Evolutionary conservation across 2,113 vertebrate genomes (phyloP), one percentile per base, ranked within the genome.

Genomic region (Tetrao urogallus): DNA sequence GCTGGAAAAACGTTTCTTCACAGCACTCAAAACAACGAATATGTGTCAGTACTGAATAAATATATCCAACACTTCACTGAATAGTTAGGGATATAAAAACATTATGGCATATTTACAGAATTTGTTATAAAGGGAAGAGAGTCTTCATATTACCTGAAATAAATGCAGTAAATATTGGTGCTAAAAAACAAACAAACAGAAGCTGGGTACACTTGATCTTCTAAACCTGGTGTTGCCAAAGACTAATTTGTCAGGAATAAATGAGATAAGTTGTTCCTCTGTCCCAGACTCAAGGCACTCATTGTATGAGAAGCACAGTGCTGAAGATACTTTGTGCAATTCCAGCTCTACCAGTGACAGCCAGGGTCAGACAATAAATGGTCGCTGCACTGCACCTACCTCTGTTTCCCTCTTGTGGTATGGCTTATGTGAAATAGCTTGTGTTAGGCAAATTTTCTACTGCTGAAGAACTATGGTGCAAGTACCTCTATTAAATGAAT

Each of bases 31-130:
- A 73, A 71, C 77, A 34, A 48, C 21, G 65, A 45, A 48, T 45
- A 12, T 0, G 0, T 4, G 17, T 52, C 22, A 48, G 4, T 28
- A 47, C 61, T 74, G 38, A 54, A 72, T 48, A 84, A 66, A 65
- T 54, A 9, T 11, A 52, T 64, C 66, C 6, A 56, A 16, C 74
- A n/a, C 30, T 75, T 71, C 4, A 58, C 10, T 47, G 4, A 92
- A 89, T 18, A 73, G 24, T n/a, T 71, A 45, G 25, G 36, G 40
- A 60, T 75, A 84, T 3, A 43, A 69, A 58, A 82, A 65, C 1
- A 10, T 42, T 32, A 54, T 3, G 2, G 43, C 43, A 8, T 17
- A 67, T 56, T 81, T 78, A 78, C 7, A 52, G 45, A 91, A 67
- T 45, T 56, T 3, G 20, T 67, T 34, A 36, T 25, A 19, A 71